phyloP scores from a whole-genome alignment of 1,140 invertebrate species.

The Drosophila miranda region DNA sequence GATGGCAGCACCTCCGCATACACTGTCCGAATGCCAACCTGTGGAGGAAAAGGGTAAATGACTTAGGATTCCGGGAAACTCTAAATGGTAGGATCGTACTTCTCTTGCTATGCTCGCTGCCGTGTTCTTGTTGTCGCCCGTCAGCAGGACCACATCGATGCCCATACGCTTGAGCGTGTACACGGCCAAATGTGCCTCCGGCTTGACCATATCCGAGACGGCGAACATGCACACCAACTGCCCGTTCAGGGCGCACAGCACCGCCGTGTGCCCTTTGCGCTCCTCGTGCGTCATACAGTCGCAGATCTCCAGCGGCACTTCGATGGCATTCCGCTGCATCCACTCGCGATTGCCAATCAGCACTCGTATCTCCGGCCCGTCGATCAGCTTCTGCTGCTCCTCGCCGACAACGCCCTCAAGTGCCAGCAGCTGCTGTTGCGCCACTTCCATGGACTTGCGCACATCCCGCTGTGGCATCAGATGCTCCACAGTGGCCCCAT shows the following conservation, averaged over 20 bases:
- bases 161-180: conserved; percentile 96
- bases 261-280: conserved; percentile 93
- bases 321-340: conserved; percentile 95
- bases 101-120: conserved; percentile 95
- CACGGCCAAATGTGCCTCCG: conserved; percentile 96
- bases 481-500: conserved; percentile 73
- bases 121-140: conserved; percentile 98
- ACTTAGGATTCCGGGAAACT: neutral
- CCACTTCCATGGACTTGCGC: conserved; percentile 56
- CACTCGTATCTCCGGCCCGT: conserved; percentile 85
- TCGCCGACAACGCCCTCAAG: conserved; percentile 42
- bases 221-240: conserved; percentile 82
- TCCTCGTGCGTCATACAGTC: conserved; percentile 92
- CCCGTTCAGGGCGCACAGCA: conserved; percentile 94
- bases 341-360: conserved; percentile 98
- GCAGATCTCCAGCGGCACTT: conserved; percentile 89
- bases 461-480: conserved; percentile 51
- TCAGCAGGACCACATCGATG: conserved; percentile 96
- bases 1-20: conserved; percentile 99
- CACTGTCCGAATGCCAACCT: conserved; percentile 96
- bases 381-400: conserved; percentile 37
- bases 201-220: conserved; percentile 94
- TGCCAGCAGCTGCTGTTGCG: conserved; percentile 66
- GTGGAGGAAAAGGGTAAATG: neutral
- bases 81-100: conserved; percentile 15